Evolutionary conservation across 2,888 invertebrate genomes (phyloP).

Genomic region (Axea sp.): DNA sequence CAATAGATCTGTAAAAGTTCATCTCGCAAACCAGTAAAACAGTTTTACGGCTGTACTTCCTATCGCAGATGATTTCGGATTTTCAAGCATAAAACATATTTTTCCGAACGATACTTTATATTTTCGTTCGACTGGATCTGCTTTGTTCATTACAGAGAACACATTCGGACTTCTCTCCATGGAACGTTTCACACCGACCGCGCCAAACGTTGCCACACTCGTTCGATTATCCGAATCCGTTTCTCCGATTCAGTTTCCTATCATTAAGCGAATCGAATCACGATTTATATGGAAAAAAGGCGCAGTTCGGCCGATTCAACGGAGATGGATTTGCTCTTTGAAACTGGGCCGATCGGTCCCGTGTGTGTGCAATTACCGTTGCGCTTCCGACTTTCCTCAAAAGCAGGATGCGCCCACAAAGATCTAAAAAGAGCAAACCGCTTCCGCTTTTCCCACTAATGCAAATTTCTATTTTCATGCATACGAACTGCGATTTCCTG

Average conservation of each 20-base stretch:
- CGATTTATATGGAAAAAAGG: constrained; percentile 46
- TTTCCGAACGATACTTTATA: too few species aligned
- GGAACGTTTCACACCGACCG: constrained; percentile 3
- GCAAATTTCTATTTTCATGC: constrained; percentile 63
- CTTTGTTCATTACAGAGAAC: too few species aligned
- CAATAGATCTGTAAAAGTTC: too few species aligned
- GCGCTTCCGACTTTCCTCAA: constrained; percentile 55
- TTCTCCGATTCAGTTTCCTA: constrained; percentile 33
- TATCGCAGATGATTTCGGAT: too few species aligned
- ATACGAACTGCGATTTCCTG: constrained; percentile 55
- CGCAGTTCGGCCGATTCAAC: constrained; percentile 20
- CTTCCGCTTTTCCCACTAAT: constrained; percentile 55
- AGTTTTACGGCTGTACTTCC: too few species aligned
- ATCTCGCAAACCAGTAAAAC: too few species aligned
- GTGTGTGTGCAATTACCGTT: constrained; percentile 25
- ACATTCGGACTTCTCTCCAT: not conserved
- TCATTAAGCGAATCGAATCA: constrained; percentile 42
- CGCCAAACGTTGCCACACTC: constrained; percentile 15
- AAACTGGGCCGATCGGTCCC: constrained; percentile 39
- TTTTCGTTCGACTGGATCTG: too few species aligned
- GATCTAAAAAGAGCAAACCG: constrained; percentile 46
- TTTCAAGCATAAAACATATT: too few species aligned
- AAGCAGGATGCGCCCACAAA: constrained; percentile 57
- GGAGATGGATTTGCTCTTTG: constrained; percentile 35
- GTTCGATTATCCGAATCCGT: constrained; percentile 30